Evolutionary conservation across 1,140 invertebrate species (phyloP), one percentile per base, ranked within the genome.

Genomic region (Lutraria rhynchaena): DNA sequence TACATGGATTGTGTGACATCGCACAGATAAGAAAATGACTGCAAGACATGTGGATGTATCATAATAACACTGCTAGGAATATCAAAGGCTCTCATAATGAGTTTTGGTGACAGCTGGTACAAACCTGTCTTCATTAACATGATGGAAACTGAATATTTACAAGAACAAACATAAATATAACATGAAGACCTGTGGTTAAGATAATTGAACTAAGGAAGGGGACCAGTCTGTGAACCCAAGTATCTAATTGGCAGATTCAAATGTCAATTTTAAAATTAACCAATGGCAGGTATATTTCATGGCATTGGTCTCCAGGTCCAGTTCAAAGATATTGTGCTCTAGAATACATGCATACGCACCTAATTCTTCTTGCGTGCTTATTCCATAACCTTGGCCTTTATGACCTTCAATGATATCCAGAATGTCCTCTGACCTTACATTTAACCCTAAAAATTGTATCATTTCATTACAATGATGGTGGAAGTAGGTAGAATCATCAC

Each of bases 331-430:
- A 53, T n/a, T 9, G 1, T 1, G 19, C 51, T n/a, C 19, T 53
- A 53, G 19, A n/a, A n/a, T 53, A 53, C 19, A 9, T 3, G 58
- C 31, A 0, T 27, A 71, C 75, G 51, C 63, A 90, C 89, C 85
- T 35, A 90, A 63, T 78, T 90, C 89, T 58, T 89, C 88, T 51
- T 84, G 71, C 24, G 87, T 87, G n/a, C 88, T 89, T 41, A 89
- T 53, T 11, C 86, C 89, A 87, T 90, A 91, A 29, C 90, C 90
- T 24, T 67, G 29, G 22, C 89, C 90, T 78, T 88, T 87, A 69
- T 89, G 84, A 27, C 87, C 88, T 22, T 91, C 88, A 29, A 90
- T 80, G 29, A 91, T 84, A 70, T 90, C 74, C 17, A 91, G 60
- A 60, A 91, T 84, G 51, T 89, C 77, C 22, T 85, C 60, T 53